phyloP scores from a whole-genome alignment of 2,888 invertebrate genomes.

The Archips crataeganus region DNA sequence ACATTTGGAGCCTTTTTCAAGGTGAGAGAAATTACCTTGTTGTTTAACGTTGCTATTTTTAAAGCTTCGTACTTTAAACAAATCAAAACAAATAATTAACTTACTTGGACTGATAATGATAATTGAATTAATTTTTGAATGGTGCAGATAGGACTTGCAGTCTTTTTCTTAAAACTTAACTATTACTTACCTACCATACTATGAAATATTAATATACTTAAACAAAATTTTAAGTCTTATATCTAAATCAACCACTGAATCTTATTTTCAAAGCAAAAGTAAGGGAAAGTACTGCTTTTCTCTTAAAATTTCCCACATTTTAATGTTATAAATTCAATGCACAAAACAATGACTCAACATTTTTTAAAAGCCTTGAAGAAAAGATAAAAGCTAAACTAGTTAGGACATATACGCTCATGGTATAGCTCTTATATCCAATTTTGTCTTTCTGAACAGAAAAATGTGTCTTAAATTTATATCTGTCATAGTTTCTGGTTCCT shows the following conservation, averaged over 20 bases:
- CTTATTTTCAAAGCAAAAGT: no score
- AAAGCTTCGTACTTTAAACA: not conserved
- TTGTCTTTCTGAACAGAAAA: not conserved
- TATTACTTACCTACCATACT: no score
- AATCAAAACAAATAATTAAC: not conserved
- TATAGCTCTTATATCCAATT: not conserved
- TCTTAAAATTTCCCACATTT: no score
- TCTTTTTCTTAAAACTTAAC: no score
- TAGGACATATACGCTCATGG: not conserved
- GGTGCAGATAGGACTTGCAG: no score
- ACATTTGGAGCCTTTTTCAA: not conserved
- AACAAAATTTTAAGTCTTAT: not conserved
- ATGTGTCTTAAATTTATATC: no score
- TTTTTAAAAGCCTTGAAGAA: not conserved
- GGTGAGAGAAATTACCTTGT: not conserved
- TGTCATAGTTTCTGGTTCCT: no score
- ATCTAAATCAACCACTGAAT: no score
- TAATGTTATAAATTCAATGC: not conserved
- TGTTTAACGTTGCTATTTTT: not conserved
- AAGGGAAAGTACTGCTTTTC: no score
- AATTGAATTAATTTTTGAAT: no score
- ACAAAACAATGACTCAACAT: constrained; percentile 3
- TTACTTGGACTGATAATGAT: not conserved
- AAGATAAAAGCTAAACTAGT: not conserved
- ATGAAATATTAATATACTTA: not conserved